Base-by-base conservation (phyloP, 2,113 vertebrate species). In the Paracanthobrama guichenoti region DNA sequence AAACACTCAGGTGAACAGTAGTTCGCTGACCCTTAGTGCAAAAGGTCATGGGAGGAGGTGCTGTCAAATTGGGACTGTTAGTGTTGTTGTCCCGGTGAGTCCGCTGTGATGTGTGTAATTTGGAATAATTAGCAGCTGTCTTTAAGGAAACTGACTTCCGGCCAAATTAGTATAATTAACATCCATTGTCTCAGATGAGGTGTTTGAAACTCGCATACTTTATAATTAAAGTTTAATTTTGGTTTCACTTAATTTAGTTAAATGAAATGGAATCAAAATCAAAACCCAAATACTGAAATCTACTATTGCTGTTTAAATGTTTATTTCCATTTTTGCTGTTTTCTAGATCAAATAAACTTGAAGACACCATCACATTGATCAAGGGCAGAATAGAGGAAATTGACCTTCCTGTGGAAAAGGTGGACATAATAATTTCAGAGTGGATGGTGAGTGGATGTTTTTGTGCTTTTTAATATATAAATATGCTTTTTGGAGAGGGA, bases 351-450 rank as follows among this genome's bases (percentile, higher is more conserved):
- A 99, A 99, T 94, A 92, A 96, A 85, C 91, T 99, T 84, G 95
- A 97, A 87, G 95, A 95, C 88, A 93, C 82, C 42, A 87, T 99
- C 92, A 95, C 88, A 0, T 89, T 99, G 88, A 92, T 99, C 84
- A 98, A 98, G 95, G 98, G 98, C 88, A 95, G 96, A 87, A 96
- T 99, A 0, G 98, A 99, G 91, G 97, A 99, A 88, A 95, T 98
- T 82, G 90, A 89, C 82, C 95, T 99, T 60, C 97, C 97, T 28
- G 88, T 97, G 89, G 95, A 97, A 86, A 96, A 97, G 91, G 98
- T 99, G 87, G 98, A 99, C 88, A 83, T 99, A 86, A 97, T 99
- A 91, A 93, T 99, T 93, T 99, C 97, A 1, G 98, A 99, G 44
- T 99, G 98, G 98, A 99, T 99, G 98, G 98, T 99, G 91, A 97